phyloP scores from a whole-genome alignment of 2,888 invertebrate species.

The Cheilosia soror region DNA sequence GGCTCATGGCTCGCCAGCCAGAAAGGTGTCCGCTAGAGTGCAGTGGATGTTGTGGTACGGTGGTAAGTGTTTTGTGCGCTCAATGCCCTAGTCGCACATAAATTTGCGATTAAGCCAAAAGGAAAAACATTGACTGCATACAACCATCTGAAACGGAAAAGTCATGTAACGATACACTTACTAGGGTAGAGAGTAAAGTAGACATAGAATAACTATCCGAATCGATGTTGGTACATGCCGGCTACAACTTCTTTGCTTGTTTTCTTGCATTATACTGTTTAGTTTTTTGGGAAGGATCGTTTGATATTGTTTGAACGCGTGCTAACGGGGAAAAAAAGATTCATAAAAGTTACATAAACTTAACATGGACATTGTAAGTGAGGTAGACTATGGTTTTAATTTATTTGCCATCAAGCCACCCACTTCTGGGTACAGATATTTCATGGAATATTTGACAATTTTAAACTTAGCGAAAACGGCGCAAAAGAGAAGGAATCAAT shows the following conservation, averaged over 20 bases:
- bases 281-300: slow-evolving; percentile 35
- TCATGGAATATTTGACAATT: neutral
- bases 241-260: slow-evolving; percentile 73
- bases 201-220: slow-evolving; percentile 67
- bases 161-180: slow-evolving; percentile 47
- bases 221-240: slow-evolving; percentile 69
- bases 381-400: neutral
- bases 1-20: slow-evolving; percentile 2
- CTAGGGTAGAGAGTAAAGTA: slow-evolving; percentile 48
- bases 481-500: neutral
- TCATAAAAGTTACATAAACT: slow-evolving; percentile 51
- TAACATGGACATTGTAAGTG: slow-evolving; percentile 43
- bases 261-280: slow-evolving; percentile 26
- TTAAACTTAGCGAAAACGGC: neutral
- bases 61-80: slow-evolving; percentile 42
- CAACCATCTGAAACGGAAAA: slow-evolving; percentile 67
- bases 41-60: slow-evolving; percentile 1
- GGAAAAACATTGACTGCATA: slow-evolving; percentile 15
- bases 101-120: slow-evolving; percentile 70
- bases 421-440: slow-evolving; percentile 18
- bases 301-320: slow-evolving; percentile 56
- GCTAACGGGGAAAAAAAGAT: slow-evolving; percentile 38
- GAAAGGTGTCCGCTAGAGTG: slow-evolving; percentile 57
- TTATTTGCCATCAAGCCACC: slow-evolving; percentile 27
- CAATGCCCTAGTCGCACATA: slow-evolving; percentile 71